A percentile compares a stretch with the other conserved stretches of the same genome.
Evolutionary conservation across 2,113 vertebrate genomes (phyloP).

Genomic region (Chaetodon trifascialis): DNA sequence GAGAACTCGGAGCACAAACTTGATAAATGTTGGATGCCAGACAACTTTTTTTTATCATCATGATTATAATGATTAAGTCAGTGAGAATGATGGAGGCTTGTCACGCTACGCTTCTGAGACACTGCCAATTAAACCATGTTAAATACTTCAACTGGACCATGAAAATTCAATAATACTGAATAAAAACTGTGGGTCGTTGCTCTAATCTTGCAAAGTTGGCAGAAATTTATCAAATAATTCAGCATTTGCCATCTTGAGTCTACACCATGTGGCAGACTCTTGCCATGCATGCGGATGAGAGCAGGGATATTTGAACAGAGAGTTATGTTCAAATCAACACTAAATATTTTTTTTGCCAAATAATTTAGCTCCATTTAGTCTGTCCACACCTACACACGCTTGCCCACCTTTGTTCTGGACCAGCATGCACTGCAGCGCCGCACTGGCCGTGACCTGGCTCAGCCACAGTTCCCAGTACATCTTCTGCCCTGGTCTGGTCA

Average conservation of each 20-base stretch:
- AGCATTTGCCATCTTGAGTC: neutral
- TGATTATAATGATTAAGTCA: neutral
- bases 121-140: neutral
- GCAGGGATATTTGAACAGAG: neutral
- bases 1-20: neutral
- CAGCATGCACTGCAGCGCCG: slow-evolving; percentile 78
- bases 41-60: neutral
- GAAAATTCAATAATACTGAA: neutral
- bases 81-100: neutral
- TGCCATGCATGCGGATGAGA: neutral
- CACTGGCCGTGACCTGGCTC: slow-evolving; percentile 77
- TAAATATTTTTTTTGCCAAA: neutral
- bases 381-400: slow-evolving; percentile 9
- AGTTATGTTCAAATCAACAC: neutral
- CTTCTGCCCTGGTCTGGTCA: slow-evolving; percentile 26
- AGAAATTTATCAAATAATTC: slow-evolving; percentile 5
- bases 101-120: neutral
- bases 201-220: slow-evolving; percentile 14
- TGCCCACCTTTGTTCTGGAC: slow-evolving; percentile 83
- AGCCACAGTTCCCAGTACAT: slow-evolving; percentile 88
- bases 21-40: neutral
- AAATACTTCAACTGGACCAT: neutral
- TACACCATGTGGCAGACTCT: slow-evolving; percentile 29
- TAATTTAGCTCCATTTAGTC: neutral
- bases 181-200: neutral